Conservation (phyloP, 2,113 vertebrate genomes). For the Paramormyrops kingsleyae region DNA sequence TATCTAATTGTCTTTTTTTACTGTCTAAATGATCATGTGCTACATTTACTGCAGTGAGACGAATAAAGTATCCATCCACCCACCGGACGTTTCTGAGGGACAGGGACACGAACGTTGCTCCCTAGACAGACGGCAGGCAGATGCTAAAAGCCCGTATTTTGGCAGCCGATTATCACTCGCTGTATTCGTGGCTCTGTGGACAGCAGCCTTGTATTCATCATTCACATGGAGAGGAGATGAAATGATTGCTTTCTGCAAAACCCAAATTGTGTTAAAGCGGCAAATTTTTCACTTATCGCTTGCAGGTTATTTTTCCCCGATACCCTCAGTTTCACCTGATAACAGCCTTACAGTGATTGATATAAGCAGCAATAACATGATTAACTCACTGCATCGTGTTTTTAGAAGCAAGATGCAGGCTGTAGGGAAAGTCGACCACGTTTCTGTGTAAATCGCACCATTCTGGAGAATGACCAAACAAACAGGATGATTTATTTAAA, state of each 20-base stretch:
- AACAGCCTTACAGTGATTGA: background rate
- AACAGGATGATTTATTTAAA: background rate
- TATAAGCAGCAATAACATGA: background rate
- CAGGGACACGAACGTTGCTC: background rate
- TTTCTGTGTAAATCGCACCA: background rate
- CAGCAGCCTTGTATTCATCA: background rate
- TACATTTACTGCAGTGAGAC: background rate
- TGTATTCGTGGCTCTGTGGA: background rate
- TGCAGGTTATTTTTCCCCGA: background rate
- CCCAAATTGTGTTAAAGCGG: background rate
- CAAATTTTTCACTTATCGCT: background rate
- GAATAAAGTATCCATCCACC: background rate
- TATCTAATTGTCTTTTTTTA: background rate
- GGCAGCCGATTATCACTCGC: background rate
- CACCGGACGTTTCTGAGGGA: background rate
- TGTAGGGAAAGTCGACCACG: background rate
- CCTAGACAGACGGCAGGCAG: background rate
- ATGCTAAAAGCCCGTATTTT: background rate
- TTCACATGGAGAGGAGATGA: background rate
- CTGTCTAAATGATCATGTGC: background rate
- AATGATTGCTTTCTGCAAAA: background rate
- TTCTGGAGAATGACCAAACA: background rate
- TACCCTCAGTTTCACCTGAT: background rate
- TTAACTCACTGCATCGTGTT: background rate
- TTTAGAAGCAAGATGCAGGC: background rate